Percentiles rank a stretch among this genome's conserved stretches.
Evolutionary conservation across 2,888 invertebrate species (phyloP).

Genomic region (Nowickia ferox): DNA sequence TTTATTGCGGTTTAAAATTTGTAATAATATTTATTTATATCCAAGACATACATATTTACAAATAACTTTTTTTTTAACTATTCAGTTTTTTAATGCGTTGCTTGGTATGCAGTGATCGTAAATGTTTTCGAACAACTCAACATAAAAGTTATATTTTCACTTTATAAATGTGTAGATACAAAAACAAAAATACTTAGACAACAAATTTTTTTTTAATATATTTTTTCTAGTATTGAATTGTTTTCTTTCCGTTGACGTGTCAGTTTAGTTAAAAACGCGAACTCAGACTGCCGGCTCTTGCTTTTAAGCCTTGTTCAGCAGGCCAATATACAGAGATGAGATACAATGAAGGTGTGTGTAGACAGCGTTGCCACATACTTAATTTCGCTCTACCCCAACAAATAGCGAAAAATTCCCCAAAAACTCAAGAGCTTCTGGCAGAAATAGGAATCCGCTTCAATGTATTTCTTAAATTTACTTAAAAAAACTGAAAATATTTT

Average conservation of each 20-base stretch:
- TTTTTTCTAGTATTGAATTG: conserved; percentile 48
- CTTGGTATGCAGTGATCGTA: conserved; percentile 33
- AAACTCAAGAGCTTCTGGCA: no score
- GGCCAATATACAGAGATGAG: conserved; percentile 40
- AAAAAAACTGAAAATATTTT: no score
- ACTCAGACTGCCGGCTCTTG: conserved; percentile 77
- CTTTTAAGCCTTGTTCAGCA: conserved; percentile 72
- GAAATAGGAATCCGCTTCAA: no score
- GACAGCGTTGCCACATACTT: no score
- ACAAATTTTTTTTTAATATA: background rate
- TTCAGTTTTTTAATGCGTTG: background rate
- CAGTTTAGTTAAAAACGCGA: conserved; percentile 80
- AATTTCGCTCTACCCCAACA: no score
- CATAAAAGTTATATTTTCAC: conserved; percentile 52
- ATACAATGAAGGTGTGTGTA: background rate
- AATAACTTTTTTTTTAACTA: background rate
- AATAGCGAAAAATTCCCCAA: no score
- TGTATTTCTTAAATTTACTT: no score
- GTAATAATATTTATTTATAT: no score
- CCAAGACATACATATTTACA: background rate
- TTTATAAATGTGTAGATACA: conserved; percentile 43
- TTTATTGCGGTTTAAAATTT: background rate
- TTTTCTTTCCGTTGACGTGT: conserved; percentile 79
- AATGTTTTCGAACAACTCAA: background rate
- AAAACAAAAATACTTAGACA: conserved; percentile 10